Evolutionary conservation across 2,113 vertebrate genomes (phyloP).

Genomic region (Craseonycteris thonglongyai): DNA sequence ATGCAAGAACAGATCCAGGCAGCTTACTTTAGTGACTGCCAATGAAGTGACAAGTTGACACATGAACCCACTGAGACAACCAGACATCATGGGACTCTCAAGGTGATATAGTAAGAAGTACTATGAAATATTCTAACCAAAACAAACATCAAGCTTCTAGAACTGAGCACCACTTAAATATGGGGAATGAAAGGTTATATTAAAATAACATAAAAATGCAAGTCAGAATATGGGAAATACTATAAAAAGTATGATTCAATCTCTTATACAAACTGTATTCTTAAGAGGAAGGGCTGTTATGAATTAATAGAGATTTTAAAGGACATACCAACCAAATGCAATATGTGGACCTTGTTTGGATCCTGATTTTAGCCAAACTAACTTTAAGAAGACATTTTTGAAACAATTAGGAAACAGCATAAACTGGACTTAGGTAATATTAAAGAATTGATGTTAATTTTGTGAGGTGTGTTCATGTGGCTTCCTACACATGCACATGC

Average conservation of each 20-base stretch:
- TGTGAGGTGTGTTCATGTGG: neutral
- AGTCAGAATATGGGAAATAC: neutral
- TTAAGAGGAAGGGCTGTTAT: neutral
- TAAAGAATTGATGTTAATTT: neutral
- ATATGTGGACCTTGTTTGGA: neutral
- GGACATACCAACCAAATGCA: neutral
- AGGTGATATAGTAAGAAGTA: neutral
- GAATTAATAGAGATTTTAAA: neutral
- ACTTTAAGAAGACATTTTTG: neutral
- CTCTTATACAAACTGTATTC: neutral
- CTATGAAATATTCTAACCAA: neutral
- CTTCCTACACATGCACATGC: neutral
- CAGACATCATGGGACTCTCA: neutral
- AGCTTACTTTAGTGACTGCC: neutral
- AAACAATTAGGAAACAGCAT: neutral
- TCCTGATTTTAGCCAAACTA: conserved; percentile 19
- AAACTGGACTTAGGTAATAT: neutral
- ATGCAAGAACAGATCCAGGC: neutral
- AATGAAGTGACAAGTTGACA: neutral
- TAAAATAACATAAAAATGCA: conserved; percentile 10
- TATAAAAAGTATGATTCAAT: neutral
- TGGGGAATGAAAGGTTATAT: neutral
- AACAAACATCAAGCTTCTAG: neutral
- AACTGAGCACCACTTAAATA: neutral
- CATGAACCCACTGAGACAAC: neutral